Evolutionary conservation across 2,797 vertebrate genomes (phyloP), one percentile per base, ranked within the genome.

Genomic region (Epinephelus awoara): DNA sequence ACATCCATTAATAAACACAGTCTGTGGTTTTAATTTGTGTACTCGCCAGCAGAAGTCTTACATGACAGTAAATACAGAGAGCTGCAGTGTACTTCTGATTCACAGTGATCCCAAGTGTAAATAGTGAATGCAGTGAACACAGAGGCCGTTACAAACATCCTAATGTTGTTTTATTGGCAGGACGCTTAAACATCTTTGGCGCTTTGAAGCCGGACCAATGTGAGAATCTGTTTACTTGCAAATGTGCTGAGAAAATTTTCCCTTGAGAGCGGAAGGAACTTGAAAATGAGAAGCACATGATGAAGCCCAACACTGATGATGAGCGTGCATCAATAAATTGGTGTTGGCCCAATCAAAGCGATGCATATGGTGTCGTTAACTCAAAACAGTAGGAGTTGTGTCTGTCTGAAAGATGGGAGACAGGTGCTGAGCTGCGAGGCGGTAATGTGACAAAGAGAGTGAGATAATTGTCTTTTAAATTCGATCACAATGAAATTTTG

Each of bases 221-320:
- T 19, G 12, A 23, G 25, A 34, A 71, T 69, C 25, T 73, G 74
- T 80, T 80, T 77, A 42, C 67, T 25, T 21, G 50, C 42, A 79
- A 77, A 75, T 47, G 57, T 23, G 67, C 79, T 75, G 79, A 88
- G 77, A 86, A 88, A 86, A 84, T 67, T 54, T 42, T 9, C 62
- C 25, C 23, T 14, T 40, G 55, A 71, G 78, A 61, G 57, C 47
- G 21, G 27, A 63, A 72, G 72, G 61, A 62, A 59, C 51, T 67
- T n/a, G 66, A 77, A 80, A 85, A 89, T 72, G 19, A 79, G 75
- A 72, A 80, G 73, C 69, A 85, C 82, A 82, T 73, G 76, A 77
- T 72, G 52, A 23, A 50, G 84, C 68, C 73, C 18, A 57, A 69
- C 2, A 50, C 46, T 3, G 62, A 38, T 58, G 40, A 68, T 49